These are phyloP conservation scores for Meriones unguiculatus DNA, from an alignment of 2,113 vertebrate genomes.

Conservation along the genomic window DNA sequence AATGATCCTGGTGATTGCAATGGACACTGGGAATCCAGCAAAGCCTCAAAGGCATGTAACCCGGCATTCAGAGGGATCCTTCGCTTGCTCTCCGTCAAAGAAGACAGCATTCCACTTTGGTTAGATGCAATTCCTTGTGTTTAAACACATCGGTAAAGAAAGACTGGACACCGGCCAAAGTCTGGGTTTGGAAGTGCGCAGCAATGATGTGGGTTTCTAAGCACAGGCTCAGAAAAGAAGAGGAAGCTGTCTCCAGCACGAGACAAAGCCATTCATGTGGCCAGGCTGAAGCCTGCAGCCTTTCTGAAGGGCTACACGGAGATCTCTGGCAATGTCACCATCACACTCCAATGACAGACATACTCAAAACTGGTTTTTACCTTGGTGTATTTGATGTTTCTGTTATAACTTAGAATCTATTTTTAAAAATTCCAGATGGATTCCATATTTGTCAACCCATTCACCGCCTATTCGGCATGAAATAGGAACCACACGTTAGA, in stretches of 20 bases:
- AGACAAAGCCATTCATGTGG: neutral
- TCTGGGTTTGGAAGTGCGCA: neutral
- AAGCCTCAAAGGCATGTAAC: conserved; percentile 65
- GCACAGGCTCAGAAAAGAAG: neutral
- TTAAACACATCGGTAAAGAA: conserved; percentile 67
- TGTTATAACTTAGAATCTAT: neutral
- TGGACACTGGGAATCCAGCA: conserved; percentile 54
- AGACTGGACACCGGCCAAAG: conserved; percentile 1
- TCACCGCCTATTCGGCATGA: neutral
- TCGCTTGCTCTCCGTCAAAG: conserved; percentile 53
- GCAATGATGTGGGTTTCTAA: neutral
- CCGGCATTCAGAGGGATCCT: conserved; percentile 48
- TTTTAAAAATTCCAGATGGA: conserved; percentile 39
- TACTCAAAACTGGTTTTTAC: conserved; percentile 5
- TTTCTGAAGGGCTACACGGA: neutral
- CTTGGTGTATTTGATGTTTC: neutral
- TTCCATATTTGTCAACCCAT: conserved; percentile 41
- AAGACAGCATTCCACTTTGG: conserved; percentile 61
- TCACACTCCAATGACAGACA: neutral
- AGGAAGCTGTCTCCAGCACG: neutral
- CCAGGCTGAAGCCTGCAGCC: neutral
- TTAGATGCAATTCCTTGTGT: conserved; percentile 62
- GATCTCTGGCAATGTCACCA: neutral
- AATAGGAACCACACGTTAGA: conserved; percentile 16
- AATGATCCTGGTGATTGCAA: conserved; percentile 74